Conservation (phyloP, 1,140 invertebrate genomes). For the Anastatus disparis region DNA sequence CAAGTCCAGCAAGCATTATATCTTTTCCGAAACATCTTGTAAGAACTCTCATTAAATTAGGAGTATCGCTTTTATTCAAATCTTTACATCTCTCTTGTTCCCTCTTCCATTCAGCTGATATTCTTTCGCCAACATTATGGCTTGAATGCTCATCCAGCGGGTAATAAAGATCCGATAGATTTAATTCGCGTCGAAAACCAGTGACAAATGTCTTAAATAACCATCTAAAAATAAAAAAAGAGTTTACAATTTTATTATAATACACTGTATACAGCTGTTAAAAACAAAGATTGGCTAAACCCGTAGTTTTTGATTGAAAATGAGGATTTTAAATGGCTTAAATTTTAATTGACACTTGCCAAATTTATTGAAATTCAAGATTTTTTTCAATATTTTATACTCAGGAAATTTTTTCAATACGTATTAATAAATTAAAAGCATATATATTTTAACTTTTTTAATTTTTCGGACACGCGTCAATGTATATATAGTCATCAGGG, state of each 20-base stretch:
- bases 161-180: constrained; percentile 71
- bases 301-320: no score
- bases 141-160: constrained; percentile 72
- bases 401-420: background rate
- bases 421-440: background rate
- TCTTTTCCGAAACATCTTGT: constrained; percentile 64
- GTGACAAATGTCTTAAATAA: constrained; percentile 67
- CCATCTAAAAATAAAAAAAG: constrained; percentile 65
- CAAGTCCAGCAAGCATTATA: constrained; percentile 63
- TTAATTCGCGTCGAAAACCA: constrained; percentile 71
- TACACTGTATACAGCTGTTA: no score
- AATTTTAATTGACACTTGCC: background rate
- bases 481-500: no score
- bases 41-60: constrained; percentile 64
- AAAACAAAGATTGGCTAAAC: no score
- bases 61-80: constrained; percentile 44
- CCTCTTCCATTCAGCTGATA: constrained; percentile 69
- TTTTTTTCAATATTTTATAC: no score
- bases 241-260: no score
- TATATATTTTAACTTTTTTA: background rate
- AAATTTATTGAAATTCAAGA: background rate
- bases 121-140: constrained; percentile 67
- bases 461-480: background rate
- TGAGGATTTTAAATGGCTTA: background rate
- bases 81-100: constrained; percentile 52